phyloP scores from a whole-genome alignment of 2,888 invertebrate species.

The Rosalia funebris region DNA sequence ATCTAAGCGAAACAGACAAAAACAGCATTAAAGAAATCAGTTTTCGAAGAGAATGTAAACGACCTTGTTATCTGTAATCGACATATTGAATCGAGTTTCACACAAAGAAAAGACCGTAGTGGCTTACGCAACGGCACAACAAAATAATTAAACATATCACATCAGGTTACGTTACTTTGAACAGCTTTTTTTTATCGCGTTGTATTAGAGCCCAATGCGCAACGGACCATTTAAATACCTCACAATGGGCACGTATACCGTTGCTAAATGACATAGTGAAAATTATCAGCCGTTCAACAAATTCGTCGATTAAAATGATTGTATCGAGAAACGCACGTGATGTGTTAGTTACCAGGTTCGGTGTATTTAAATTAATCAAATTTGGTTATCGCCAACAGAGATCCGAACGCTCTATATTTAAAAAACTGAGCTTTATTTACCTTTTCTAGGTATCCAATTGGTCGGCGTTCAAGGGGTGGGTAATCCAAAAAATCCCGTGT shows the following conservation, averaged over 20 bases:
- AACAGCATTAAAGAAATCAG: constrained; percentile 49
- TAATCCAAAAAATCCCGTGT: constrained; percentile 20
- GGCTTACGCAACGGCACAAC: constrained; percentile 50
- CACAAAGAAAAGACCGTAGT: constrained; percentile 55
- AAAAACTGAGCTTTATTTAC: constrained; percentile 2
- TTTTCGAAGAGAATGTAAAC: constrained; percentile 58
- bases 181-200: constrained; percentile 18
- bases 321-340: neutral
- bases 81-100: constrained; percentile 54
- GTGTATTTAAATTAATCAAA: too few relatives aligned
- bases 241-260: constrained; percentile 1
- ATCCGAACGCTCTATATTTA: neutral
- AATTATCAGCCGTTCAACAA: constrained; percentile 4
- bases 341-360: too few relatives aligned
- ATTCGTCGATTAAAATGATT: neutral
- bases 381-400: too few relatives aligned
- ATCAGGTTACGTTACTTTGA: constrained; percentile 21
- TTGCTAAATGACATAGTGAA: constrained; percentile 3
- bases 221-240: constrained; percentile 23
- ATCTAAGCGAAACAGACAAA: constrained; percentile 21
- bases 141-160: constrained; percentile 28
- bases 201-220: constrained; percentile 18
- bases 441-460: constrained; percentile 12
- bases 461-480: neutral
- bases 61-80: constrained; percentile 58